phyloP scores from a whole-genome alignment of 2,888 invertebrate species.

The Embidobia sp. region DNA sequence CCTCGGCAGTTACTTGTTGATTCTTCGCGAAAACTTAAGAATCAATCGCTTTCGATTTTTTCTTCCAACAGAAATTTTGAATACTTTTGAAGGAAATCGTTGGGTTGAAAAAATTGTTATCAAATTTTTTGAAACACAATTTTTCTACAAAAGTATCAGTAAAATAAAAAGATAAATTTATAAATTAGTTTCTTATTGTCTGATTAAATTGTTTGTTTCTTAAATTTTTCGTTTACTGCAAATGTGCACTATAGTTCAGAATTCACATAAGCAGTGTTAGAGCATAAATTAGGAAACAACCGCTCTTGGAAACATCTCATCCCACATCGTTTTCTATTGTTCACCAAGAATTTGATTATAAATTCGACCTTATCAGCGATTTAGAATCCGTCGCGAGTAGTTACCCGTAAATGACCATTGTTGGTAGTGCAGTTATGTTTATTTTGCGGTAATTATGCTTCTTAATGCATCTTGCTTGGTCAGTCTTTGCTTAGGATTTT shows the following conservation, averaged over 20 bases:
- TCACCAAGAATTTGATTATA: constrained; percentile 49
- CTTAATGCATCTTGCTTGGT: constrained; percentile 75
- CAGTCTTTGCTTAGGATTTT: constrained; percentile 81
- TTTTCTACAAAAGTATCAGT: too few species aligned
- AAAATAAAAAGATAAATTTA: too few species aligned
- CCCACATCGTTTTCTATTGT: constrained; percentile 17
- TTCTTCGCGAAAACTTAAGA: constrained; percentile 65
- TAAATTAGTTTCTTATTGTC: too few species aligned
- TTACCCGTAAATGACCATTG: constrained; percentile 80
- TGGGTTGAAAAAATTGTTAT: too few species aligned
- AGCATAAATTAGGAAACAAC: neutral
- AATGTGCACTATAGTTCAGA: too few species aligned
- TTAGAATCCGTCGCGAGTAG: constrained; percentile 72
- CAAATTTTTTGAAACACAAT: too few species aligned
- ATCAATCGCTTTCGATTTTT: constrained; percentile 31
- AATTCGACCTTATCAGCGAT: constrained; percentile 57
- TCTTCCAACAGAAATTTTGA: too few species aligned
- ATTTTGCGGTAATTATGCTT: constrained; percentile 73
- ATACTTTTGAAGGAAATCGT: too few species aligned
- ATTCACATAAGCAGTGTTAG: too few species aligned
- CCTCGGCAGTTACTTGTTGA: constrained; percentile 76
- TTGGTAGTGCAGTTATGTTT: constrained; percentile 72
- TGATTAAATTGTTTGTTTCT: too few species aligned
- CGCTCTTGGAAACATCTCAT: neutral
- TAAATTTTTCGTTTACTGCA: too few species aligned